These are phyloP conservation scores for Tauraco erythrolophus DNA, from an alignment of 2,113 vertebrate species.

Conservation along the genomic window DNA sequence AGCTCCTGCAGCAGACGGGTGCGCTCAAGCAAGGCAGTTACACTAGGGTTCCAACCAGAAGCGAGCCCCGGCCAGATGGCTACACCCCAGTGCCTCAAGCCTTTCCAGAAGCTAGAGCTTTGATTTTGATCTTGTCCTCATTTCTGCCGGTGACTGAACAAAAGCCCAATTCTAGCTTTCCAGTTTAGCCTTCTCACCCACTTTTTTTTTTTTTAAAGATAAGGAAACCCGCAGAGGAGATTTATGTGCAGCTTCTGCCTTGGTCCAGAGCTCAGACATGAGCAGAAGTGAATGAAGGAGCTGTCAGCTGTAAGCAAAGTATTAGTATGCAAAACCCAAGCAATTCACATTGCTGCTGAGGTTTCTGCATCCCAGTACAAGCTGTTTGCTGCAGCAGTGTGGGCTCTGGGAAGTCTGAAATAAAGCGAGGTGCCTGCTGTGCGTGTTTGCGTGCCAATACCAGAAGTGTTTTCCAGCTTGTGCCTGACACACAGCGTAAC, in stretches of 20 bases:
- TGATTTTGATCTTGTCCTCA: background rate
- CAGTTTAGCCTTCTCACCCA: background rate
- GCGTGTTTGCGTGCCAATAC: background rate
- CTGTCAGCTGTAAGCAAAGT: background rate
- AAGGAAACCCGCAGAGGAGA: background rate
- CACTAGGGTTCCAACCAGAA: accelerated
- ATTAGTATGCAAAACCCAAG: background rate
- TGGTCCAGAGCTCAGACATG: background rate
- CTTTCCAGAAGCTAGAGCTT: background rate
- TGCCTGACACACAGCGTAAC: background rate
- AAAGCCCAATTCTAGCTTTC: background rate
- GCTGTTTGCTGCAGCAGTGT: background rate
- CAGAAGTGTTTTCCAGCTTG: background rate
- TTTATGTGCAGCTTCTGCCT: background rate
- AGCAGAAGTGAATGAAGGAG: background rate
- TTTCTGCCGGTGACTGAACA: background rate
- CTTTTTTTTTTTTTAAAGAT: background rate
- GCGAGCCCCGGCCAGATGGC: background rate
- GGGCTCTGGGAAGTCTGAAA: background rate
- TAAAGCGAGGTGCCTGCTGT: background rate
- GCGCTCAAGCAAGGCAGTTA: accelerated
- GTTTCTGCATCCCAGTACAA: background rate
- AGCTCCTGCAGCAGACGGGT: background rate
- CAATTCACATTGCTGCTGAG: background rate
- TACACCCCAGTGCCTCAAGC: background rate